Base-by-base conservation (phyloP, 92 coral and sea anemone species). In the Palythoa grandis region DNA sequence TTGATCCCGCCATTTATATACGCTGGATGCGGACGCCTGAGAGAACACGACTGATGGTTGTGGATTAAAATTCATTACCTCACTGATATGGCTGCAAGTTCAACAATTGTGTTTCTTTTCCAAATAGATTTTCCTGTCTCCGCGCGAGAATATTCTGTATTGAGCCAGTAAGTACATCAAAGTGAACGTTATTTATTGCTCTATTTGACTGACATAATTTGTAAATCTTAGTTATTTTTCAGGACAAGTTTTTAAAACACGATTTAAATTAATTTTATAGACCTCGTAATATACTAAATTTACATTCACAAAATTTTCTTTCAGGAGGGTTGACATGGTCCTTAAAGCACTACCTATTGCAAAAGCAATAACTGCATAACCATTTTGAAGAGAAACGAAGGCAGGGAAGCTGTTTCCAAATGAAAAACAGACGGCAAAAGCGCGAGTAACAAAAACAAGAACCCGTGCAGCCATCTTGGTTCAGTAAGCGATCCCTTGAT, bases 91-190 rank as follows among this genome's bases (percentile, higher is more conserved):
- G 61, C 84, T 88, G 79, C 92, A 67, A 74, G 89, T 82, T 43
- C 47, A 84, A 65, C 83, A 56, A 47, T 75, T 93, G 97, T 93
- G 97, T 93, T 93, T 93, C 91, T 93, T 93, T 70, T 11, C 52
- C 80, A 74, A 85, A 47, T 16, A 8, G 78, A 65, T 82, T 57
- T 63, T 29, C 66, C 74, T 72, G 61, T 88, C 77, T 25, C 75
- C 77, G 74, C 85, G 85, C 85, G 85, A 48, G 16, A 9, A 6
- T 13, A 22, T 20, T 1, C 3, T 5, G 22, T 19, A n/a, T 38
- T 2, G 60, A 16, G 4, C 11, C 43, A 17, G 74, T 80, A 80
- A 80, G 61, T 15, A 80, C 60, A 80, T 39, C 61, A 66, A 40
- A 66, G 13, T 23, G 16, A 48, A 66, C 38, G 37, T 22, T 80